These are phyloP conservation scores for Centroberyx gerrardi DNA, from an alignment of 2,797 vertebrate species.

Conservation along the genomic window DNA sequence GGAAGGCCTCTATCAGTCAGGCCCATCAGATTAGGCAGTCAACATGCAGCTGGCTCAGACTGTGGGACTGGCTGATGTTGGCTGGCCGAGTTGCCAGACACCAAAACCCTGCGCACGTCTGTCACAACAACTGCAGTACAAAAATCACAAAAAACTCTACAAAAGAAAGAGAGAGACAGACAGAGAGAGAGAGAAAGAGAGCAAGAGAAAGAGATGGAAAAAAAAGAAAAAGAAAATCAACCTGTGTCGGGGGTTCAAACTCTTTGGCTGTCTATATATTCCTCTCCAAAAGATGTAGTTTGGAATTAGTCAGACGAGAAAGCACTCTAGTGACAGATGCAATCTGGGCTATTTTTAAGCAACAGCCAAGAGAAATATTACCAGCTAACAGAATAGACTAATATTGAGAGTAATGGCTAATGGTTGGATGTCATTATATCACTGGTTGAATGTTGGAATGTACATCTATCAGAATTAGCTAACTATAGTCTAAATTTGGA, in stretches of 20 bases:
- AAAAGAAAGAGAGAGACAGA: conserved; percentile 3
- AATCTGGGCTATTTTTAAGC: conserved; percentile 32
- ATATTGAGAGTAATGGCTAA: conserved; percentile 12
- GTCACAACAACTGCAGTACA: conserved; percentile 25
- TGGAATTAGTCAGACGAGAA: conserved; percentile 15
- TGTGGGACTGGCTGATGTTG: conserved; percentile 50
- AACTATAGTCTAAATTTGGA: conserved; percentile 54
- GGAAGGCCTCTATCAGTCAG: conserved; percentile 51
- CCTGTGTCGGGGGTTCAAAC: no score
- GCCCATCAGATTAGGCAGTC: conserved; percentile 63
- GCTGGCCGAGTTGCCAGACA: conserved; percentile 48
- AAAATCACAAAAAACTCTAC: no score
- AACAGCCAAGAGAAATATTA: background rate
- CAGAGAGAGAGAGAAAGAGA: background rate
- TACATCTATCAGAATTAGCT: conserved; percentile 45
- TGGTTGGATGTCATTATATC: conserved; percentile 11
- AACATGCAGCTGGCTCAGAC: conserved; percentile 58
- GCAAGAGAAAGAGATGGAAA: background rate
- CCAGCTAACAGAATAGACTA: background rate
- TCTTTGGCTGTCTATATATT: background rate
- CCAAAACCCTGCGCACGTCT: conserved; percentile 26
- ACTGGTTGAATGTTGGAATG: conserved; percentile 39
- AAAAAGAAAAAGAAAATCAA: background rate
- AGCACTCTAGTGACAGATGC: conserved; percentile 18
- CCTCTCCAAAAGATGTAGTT: background rate